phyloP scores from a whole-genome alignment of 2,797 vertebrate species.

The Agapornis canus region DNA sequence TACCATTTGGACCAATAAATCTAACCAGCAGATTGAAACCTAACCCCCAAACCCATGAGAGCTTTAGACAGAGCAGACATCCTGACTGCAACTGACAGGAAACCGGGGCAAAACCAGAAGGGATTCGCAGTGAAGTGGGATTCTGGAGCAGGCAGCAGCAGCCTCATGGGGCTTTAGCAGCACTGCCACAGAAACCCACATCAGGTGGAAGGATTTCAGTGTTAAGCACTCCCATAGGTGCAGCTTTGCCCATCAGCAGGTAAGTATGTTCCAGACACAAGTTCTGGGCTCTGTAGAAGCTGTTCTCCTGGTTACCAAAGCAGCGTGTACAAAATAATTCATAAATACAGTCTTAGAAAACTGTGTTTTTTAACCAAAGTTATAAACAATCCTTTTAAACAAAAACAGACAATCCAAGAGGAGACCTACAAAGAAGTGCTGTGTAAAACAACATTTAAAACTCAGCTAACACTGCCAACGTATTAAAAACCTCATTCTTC shows the following conservation, averaged over 20 bases:
- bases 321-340: neutral
- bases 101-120: fast-evolving
- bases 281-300: fast-evolving
- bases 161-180: neutral
- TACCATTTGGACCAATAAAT: constrained; percentile 27
- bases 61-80: neutral
- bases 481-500: neutral
- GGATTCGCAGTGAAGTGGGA: neutral
- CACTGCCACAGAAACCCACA: neutral
- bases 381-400: neutral
- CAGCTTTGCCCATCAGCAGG: neutral
- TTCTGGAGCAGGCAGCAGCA: neutral
- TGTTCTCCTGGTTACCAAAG: neutral
- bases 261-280: neutral
- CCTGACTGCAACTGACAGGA: neutral
- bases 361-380: neutral
- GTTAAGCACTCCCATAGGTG: fast-evolving
- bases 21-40: constrained; percentile 73
- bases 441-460: neutral
- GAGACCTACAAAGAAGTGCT: neutral
- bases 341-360: neutral
- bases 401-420: neutral
- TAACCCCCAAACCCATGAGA: neutral
- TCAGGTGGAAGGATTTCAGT: fast-evolving
- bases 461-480: neutral